A percentile compares a stretch with the other conserved stretches of the same genome.
phyloP scores from a whole-genome alignment of 2,797 vertebrate species.

The Podarcis lilfordi region DNA sequence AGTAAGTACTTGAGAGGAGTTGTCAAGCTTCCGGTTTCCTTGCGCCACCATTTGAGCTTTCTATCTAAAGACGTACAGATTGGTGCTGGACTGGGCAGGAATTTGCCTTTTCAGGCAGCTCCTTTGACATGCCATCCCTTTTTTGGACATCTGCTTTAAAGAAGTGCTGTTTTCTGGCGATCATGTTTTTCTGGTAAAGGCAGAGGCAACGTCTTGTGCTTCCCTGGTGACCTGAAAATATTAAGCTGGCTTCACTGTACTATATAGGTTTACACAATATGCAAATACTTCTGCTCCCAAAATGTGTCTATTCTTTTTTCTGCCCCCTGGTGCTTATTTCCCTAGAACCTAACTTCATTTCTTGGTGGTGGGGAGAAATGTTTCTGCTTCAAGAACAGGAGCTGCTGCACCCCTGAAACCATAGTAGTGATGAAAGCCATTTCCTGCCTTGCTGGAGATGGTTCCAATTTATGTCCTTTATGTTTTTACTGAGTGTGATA shows the following conservation, averaged over 20 bases:
- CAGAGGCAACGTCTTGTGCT: neutral
- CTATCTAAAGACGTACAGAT: neutral
- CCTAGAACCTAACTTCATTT: conserved; percentile 19
- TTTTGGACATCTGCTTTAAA: rapidly evolving
- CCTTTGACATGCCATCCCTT: neutral
- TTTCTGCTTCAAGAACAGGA: neutral
- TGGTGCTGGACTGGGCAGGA: conserved; percentile 41
- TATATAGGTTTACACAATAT: rapidly evolving
- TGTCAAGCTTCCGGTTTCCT: conserved; percentile 7
- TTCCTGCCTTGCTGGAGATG: conserved; percentile 22
- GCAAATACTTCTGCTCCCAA: neutral
- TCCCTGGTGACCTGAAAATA: neutral
- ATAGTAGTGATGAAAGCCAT: rapidly evolving
- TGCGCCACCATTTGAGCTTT: conserved; percentile 32
- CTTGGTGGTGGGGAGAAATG: conserved; percentile 11
- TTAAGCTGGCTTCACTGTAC: rapidly evolving
- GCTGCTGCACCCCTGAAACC: neutral
- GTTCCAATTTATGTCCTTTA: neutral
- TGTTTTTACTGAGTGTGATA: neutral
- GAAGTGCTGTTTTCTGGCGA: neutral
- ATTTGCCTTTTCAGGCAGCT: neutral
- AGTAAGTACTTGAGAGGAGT: conserved; percentile 3
- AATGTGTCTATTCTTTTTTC: conserved; percentile 11
- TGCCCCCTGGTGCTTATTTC: neutral
- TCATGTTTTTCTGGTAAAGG: neutral